Conservation (phyloP, 2,797 vertebrate species). For the Pseudochromis fuscus region DNA sequence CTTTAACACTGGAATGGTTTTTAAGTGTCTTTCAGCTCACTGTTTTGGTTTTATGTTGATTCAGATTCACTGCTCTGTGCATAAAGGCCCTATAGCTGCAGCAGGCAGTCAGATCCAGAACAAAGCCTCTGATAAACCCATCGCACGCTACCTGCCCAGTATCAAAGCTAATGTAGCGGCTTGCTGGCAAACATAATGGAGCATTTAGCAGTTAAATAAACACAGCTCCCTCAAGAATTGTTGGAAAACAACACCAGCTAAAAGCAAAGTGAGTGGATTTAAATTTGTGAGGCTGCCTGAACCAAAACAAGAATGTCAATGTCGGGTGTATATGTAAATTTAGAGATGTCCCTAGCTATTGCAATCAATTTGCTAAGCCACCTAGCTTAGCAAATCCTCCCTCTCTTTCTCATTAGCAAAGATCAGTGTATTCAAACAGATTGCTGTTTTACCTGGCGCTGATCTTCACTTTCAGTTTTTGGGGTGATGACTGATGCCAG, state of each 20-base stretch:
- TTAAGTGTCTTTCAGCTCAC: neutral
- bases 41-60: slow-evolving; percentile 2
- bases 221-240: neutral
- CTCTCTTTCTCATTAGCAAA: neutral
- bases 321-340: neutral
- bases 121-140: slow-evolving; percentile 6
- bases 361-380: neutral
- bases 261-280: neutral
- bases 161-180: neutral
- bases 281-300: neutral
- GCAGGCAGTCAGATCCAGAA: neutral
- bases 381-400: neutral
- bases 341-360: neutral
- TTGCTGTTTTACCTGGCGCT: neutral
- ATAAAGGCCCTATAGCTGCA: neutral
- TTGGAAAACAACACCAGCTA: slow-evolving; percentile 1
- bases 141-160: neutral
- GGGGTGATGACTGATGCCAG: neutral
- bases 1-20: neutral
- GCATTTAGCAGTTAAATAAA: neutral
- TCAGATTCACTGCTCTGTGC: neutral
- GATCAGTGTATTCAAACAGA: neutral
- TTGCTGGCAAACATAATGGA: neutral
- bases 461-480: neutral
- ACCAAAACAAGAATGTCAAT: slow-evolving; percentile 7